Evolutionary conservation across 2,797 vertebrate species (phyloP).

Genomic region (Vultur gryphus): DNA sequence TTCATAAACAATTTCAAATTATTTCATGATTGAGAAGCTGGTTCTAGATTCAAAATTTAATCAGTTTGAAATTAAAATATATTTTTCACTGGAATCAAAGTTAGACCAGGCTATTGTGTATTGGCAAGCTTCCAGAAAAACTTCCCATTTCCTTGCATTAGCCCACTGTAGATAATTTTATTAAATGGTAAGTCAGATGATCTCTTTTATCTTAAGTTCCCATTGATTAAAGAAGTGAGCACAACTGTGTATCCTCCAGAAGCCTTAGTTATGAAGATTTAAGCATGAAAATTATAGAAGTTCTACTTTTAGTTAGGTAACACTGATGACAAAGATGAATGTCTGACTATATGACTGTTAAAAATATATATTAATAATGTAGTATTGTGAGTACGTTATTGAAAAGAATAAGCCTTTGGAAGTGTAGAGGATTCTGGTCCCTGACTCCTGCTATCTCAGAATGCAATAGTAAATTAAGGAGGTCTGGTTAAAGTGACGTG

Average conservation of each 20-base stretch:
- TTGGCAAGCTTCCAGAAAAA: not conserved
- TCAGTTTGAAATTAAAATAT: slow-evolving; percentile 28
- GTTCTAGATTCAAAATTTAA: not conserved
- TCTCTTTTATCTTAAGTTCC: slow-evolving; percentile 6
- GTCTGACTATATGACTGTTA: not conserved
- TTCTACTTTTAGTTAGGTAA: slow-evolving; percentile 14
- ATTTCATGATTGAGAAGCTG: not conserved
- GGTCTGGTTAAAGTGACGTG: not conserved
- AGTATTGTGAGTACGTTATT: not conserved
- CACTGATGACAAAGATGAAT: not conserved
- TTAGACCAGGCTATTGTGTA: not conserved
- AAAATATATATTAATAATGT: slow-evolving; percentile 25
- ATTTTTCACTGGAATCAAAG: slow-evolving; percentile 44
- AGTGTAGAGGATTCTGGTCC: not conserved
- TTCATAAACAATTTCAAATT: not conserved
- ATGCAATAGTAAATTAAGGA: not conserved
- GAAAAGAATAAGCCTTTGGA: slow-evolving; percentile 1
- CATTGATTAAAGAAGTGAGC: not conserved
- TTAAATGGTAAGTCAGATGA: slow-evolving; percentile 43
- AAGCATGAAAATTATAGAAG: slow-evolving; percentile 15
- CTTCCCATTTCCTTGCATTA: slow-evolving; percentile 30
- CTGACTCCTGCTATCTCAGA: not conserved
- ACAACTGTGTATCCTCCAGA: not conserved
- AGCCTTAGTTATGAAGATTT: slow-evolving; percentile 35
- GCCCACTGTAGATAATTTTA: slow-evolving; percentile 29